phyloP scores from a whole-genome alignment of 2,888 invertebrate species.

The Agapostemon virescens region DNA sequence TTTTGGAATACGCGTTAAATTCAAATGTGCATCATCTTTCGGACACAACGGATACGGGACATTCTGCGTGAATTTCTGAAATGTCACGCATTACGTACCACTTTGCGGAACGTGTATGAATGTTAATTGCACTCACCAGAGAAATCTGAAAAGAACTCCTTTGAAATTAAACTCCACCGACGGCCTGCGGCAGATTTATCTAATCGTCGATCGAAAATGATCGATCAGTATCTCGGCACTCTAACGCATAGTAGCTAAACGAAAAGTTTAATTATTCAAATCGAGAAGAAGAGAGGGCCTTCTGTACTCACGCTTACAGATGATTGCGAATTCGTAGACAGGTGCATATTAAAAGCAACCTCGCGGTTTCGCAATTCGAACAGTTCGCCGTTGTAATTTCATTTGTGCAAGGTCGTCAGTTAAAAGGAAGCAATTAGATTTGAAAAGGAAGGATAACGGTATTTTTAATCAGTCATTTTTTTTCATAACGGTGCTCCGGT shows the following conservation, averaged over 20 bases:
- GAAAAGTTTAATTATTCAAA: neutral
- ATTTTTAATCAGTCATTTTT: constrained; percentile 43
- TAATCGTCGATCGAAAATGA: constrained; percentile 16
- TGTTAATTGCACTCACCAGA: constrained; percentile 48
- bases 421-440: constrained; percentile 56
- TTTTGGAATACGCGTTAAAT: neutral
- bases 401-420: constrained; percentile 35
- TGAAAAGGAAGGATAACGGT: constrained; percentile 51
- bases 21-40: neutral
- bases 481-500: constrained; percentile 43
- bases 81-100: constrained; percentile 52
- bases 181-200: neutral
- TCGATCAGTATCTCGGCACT: neutral
- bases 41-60: neutral
- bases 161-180: constrained; percentile 29
- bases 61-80: constrained; percentile 36
- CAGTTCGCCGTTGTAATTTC: constrained; percentile 30
- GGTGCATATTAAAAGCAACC: constrained; percentile 12
- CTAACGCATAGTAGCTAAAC: neutral
- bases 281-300: neutral
- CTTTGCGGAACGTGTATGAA: constrained; percentile 39
- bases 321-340: constrained; percentile 2
- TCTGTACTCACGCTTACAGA: neutral
- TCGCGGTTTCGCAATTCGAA: constrained; percentile 29
- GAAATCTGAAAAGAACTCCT: constrained; percentile 39